Evolutionary conservation across 1,140 invertebrate genomes (phyloP).

Genomic region (Sesamia nonagrioides): DNA sequence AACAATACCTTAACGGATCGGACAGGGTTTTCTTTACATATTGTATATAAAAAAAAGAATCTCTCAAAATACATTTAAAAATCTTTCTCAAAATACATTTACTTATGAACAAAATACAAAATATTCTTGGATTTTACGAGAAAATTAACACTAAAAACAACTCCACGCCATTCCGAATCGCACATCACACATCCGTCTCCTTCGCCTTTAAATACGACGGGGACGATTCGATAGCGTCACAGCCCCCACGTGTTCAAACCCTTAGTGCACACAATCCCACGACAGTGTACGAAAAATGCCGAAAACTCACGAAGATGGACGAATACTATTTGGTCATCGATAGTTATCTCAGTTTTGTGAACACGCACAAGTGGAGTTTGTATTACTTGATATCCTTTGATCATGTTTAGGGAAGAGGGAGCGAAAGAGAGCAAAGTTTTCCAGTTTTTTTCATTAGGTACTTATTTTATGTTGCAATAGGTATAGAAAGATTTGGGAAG

Average conservation of each 20-base stretch:
- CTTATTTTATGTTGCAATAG: too few species aligned
- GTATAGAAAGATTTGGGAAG: too few species aligned
- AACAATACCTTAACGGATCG: too few species aligned
- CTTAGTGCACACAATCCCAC: constrained; percentile 50
- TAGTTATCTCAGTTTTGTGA: constrained; percentile 6
- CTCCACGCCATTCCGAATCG: constrained; percentile 55
- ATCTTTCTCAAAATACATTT: too few species aligned
- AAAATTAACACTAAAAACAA: not conserved
- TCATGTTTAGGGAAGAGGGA: not conserved
- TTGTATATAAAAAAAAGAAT: too few species aligned
- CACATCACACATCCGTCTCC: constrained; percentile 65
- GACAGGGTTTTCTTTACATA: too few species aligned
- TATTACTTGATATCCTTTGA: constrained; percentile 3
- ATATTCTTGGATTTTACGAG: too few species aligned
- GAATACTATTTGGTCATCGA: constrained; percentile 38
- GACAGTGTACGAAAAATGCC: constrained; percentile 32
- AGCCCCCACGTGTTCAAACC: constrained; percentile 48
- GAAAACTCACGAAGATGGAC: not conserved
- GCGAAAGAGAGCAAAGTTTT: too few species aligned
- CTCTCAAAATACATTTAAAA: too few species aligned
- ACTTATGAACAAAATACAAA: too few species aligned
- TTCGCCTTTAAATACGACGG: constrained; percentile 76
- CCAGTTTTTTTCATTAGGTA: too few species aligned
- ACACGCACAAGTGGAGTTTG: constrained; percentile 14
- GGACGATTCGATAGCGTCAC: constrained; percentile 71